Evolutionary conservation across 2,888 invertebrate genomes (phyloP), one percentile per base, ranked within the genome.

Genomic region (Sphecodes monilicornis): DNA sequence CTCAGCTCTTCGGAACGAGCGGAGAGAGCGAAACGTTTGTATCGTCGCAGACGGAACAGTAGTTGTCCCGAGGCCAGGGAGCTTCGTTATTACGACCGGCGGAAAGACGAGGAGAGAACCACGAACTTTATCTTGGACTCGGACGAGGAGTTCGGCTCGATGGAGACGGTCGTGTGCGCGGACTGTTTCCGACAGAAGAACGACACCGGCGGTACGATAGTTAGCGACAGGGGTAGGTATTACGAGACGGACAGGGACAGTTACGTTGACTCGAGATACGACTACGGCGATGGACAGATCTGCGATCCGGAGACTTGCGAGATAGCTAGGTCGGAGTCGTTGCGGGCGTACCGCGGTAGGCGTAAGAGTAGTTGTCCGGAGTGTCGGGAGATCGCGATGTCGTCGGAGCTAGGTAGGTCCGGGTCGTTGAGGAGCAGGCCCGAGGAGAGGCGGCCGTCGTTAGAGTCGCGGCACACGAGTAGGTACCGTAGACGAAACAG

Each of bases 101-200:
- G 81, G 39, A 78, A 77, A 76, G 84, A 78, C 57, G 85, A 82
- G n/a, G 91, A 88, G 1, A 85, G 91, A 39, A 80, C 76, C n/a
- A 83, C 84, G 66, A 86, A 66, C 39, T 86, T 82, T 32, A 54
- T 88, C 26, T 84, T 92, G 43, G 93, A 92, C 73, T 94, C 94
- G 66, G 94, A 94, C 86, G 94, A 94, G 46, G 94, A 94, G 54
- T 93, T 94, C 78, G 94, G 94, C 29, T 94, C 95, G 22, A 90
- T 91, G 84, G 94, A 94, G 83, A 94, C 94, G 29, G 94, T 94
- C 41, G 90, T 93, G 22, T 91, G 91, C 71, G 90, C 91, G 36
- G 92, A 91, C 77, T 91, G 92, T 78, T 86, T 84, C 39, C 88
- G 87, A 11, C 84, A 86, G 36, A 87, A 74, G 74, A 76, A 79